These are phyloP conservation scores for Acanthisitta chloris DNA, from an alignment of 2,113 vertebrate genomes.

Conservation along the genomic window DNA sequence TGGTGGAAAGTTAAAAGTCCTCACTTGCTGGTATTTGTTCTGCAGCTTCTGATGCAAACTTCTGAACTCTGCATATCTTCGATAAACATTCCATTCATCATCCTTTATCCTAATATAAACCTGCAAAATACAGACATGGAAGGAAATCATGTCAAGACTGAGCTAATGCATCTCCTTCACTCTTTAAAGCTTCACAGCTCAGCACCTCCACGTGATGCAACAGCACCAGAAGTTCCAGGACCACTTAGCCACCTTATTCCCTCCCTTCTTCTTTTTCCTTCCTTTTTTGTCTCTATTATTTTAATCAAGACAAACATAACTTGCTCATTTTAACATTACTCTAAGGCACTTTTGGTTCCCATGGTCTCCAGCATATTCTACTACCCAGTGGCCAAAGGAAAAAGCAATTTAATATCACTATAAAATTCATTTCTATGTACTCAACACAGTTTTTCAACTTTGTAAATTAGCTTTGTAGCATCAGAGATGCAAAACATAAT, in stretches of 20 bases:
- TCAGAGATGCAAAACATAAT: background rate
- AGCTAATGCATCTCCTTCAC: background rate
- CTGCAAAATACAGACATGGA: slow-evolving; percentile 64
- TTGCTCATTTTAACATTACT: background rate
- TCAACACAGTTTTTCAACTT: background rate
- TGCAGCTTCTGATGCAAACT: slow-evolving; percentile 88
- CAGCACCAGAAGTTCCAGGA: background rate
- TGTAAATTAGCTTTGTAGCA: background rate
- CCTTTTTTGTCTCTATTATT: background rate
- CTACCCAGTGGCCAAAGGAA: background rate
- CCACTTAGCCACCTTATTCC: background rate
- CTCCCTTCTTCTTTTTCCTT: background rate
- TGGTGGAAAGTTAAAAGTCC: slow-evolving; percentile 90
- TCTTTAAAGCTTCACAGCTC: background rate
- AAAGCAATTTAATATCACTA: background rate
- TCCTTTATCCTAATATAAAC: slow-evolving; percentile 97
- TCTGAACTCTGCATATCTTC: slow-evolving; percentile 93
- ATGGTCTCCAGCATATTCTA: slow-evolving; percentile 10
- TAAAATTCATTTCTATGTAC: background rate
- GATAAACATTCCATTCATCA: slow-evolving; percentile 97
- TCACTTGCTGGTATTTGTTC: slow-evolving; percentile 86
- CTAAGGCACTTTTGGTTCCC: background rate
- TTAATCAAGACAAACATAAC: background rate
- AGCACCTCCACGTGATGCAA: background rate
- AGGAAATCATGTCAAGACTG: background rate